Evolutionary conservation across 2,888 invertebrate species (phyloP).

Genomic region (Synergus gifuensis): DNA sequence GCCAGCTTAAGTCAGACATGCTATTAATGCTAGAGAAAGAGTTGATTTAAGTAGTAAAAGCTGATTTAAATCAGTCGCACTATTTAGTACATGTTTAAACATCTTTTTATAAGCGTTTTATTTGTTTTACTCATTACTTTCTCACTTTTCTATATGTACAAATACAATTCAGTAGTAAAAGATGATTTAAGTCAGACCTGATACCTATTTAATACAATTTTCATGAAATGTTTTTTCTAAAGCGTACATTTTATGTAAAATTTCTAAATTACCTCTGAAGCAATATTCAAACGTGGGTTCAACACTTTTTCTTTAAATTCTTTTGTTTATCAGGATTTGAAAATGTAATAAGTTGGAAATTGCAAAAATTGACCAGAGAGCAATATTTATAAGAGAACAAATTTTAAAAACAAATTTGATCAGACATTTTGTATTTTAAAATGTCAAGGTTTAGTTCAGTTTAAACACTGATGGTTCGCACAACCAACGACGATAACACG

Average conservation of each 20-base stretch:
- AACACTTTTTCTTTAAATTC: neutral
- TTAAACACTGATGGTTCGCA: conserved; percentile 62
- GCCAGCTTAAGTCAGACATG: too few species aligned
- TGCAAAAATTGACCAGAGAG: neutral
- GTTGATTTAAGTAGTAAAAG: too few species aligned
- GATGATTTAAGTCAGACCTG: too few species aligned
- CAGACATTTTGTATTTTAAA: neutral
- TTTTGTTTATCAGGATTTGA: neutral
- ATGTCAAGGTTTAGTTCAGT: conserved; percentile 30
- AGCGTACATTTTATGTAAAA: neutral
- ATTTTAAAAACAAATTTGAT: neutral
- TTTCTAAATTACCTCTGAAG: neutral
- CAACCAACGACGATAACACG: conserved; percentile 68
- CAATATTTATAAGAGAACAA: neutral
- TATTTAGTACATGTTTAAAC: neutral
- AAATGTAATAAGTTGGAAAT: neutral
- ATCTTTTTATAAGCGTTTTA: too few species aligned
- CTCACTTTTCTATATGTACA: too few species aligned
- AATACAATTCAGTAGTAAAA: too few species aligned
- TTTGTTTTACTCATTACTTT: too few species aligned
- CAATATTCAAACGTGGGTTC: neutral
- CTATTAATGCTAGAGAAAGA: too few species aligned
- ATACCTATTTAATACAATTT: neutral
- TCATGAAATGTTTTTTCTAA: neutral
- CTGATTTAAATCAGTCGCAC: too few species aligned